Conservation (phyloP, 2,113 vertebrate genomes). For the Callocephalon fimbriatum region DNA sequence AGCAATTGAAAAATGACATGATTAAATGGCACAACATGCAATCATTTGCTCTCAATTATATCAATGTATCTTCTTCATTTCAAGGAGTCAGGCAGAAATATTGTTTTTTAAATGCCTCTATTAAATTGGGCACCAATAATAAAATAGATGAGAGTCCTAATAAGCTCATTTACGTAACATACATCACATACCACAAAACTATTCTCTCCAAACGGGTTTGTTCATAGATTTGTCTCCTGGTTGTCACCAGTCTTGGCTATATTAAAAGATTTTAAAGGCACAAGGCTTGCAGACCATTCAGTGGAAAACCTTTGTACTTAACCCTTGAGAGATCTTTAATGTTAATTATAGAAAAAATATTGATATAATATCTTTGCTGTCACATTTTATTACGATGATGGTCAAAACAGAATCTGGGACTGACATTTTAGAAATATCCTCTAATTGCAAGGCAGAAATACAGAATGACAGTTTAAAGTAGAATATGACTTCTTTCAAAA, state of each 20-base stretch:
- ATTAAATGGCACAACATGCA: conserved; percentile 86
- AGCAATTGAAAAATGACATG: conserved; percentile 87
- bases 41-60: conserved; percentile 88
- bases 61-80: conserved; percentile 87
- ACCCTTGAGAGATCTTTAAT: conserved; percentile 86
- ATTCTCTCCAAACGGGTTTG: conserved; percentile 75
- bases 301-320: conserved; percentile 78
- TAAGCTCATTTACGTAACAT: conserved; percentile 85
- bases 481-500: conserved; percentile 76
- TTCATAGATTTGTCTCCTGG: conserved; percentile 76
- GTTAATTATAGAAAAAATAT: conserved; percentile 91
- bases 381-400: conserved; percentile 88
- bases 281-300: conserved; percentile 69
- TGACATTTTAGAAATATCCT: conserved; percentile 79
- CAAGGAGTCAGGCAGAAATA: conserved; percentile 85
- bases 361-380: conserved; percentile 91
- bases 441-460: conserved; percentile 82
- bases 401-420: conserved; percentile 72
- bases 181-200: conserved; percentile 79
- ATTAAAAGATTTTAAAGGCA: conserved; percentile 76
- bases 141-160: conserved; percentile 86
- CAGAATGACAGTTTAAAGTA: conserved; percentile 79
- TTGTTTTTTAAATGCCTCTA: conserved; percentile 88
- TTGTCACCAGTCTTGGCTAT: conserved; percentile 73
- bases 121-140: conserved; percentile 86